Evolutionary conservation across 2,797 vertebrate species (phyloP), one percentile per base, ranked within the genome.

Genomic region (Nyctibius grandis): DNA sequence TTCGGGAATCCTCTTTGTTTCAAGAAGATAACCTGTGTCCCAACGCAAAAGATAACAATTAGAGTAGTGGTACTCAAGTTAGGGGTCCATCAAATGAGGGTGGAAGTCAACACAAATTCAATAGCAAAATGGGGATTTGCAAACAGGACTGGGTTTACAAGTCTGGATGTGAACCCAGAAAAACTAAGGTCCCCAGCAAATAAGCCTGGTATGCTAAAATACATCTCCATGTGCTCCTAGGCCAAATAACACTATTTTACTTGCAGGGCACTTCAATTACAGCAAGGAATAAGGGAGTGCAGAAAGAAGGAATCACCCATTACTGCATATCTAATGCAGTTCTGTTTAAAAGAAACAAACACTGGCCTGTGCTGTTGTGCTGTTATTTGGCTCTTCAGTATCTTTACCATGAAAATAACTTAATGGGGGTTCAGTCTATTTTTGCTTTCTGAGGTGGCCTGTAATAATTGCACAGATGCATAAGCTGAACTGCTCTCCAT

Each of bases 1-100:
- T 90, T 91, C 89, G 96, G 93, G 74, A 96, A 90, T 59, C 36
- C 34, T 86, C 74, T 86, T 87, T 89, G 85, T 95, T 96, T 96
- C n/a, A 80, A 86, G 78, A 88, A 72, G 42, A 68, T 94, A 88
- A 96, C 75, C n/a, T 72, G 34, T 69, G 26, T 82, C 25, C 45
- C 34, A 81, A 44, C 38, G 85, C 2, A 57, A 79, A 76, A 77
- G 25, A 78, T 57, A 84, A 42, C 18, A 76, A 70, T 65, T 53
- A 51, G 12, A 68, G 14, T 10, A 79, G 25, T 29, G 11, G 40
- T 64, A 74, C 29, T 85, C 64, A 85, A 28, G 25, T 50, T 40
- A 82, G 10, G 22, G 16, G 3, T 60, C 48, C 40, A 56, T 15
- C 26, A 89, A 76, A 85, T 14, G 15, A n/a, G 11, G 15, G 6